Percentiles rank a stretch among this genome's conserved stretches.
Evolutionary conservation across 2,888 invertebrate genomes (phyloP).

Genomic region (Xestia rhomboidea): DNA sequence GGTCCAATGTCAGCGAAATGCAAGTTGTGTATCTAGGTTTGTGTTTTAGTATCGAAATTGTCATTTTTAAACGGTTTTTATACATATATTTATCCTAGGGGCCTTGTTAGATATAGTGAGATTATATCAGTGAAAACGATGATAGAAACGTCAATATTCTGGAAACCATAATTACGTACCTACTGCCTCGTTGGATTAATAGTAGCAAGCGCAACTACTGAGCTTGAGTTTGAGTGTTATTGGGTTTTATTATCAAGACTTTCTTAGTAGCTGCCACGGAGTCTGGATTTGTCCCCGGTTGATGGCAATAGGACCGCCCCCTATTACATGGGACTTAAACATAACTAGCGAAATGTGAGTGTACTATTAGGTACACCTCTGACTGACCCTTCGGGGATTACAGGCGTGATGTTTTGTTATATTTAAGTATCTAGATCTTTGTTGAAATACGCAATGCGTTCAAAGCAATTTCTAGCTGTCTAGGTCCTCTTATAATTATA

Average conservation of each 20-base stretch:
- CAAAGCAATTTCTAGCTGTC: neutral
- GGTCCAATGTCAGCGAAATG: conserved; percentile 9
- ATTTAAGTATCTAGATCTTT: neutral
- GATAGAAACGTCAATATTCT: neutral
- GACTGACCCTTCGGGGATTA: neutral
- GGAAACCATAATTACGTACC: neutral
- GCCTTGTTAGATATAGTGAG: neutral
- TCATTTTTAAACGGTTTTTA: neutral
- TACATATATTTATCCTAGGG: neutral
- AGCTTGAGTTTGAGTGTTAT: no score
- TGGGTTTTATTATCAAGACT: no score
- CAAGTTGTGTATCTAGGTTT: neutral
- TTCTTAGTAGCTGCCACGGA: no score
- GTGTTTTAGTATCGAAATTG: neutral
- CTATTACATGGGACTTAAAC: no score
- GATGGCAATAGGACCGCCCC: no score
- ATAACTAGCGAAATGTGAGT: no score
- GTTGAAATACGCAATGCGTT: neutral
- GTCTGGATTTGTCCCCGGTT: no score
- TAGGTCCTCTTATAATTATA: no score
- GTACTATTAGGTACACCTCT: no score
- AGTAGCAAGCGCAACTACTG: no score
- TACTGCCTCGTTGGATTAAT: no score
- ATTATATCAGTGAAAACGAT: neutral
- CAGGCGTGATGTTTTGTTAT: neutral